phyloP scores from a whole-genome alignment of 2,888 invertebrate species.

The Diogma glabrata region DNA sequence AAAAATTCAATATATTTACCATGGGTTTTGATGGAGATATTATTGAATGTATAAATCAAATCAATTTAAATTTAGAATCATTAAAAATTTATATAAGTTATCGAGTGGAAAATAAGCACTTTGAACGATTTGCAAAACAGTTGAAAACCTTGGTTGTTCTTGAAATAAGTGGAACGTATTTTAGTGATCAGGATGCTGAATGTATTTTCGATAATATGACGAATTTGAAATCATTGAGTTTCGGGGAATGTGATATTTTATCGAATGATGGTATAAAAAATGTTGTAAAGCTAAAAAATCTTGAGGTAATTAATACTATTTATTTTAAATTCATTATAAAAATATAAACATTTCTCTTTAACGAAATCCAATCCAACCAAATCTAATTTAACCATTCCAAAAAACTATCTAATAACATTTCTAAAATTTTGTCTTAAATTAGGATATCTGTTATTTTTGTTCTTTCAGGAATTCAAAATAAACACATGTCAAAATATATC shows the following conservation, averaged over 20 bases:
- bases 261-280: not conserved
- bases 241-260: not conserved
- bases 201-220: constrained; percentile 2
- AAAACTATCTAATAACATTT: no score
- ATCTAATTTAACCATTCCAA: no score
- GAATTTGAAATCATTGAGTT: not conserved
- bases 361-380: no score
- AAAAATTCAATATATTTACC: not conserved
- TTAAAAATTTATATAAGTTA: constrained; percentile 1
- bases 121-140: not conserved
- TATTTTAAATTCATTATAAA: no score
- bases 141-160: not conserved
- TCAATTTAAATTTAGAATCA: not conserved
- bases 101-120: not conserved
- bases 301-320: no score
- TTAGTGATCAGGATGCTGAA: not conserved
- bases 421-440: no score
- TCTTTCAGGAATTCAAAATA: constrained; percentile 4
- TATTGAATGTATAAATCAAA: not conserved
- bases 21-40: not conserved
- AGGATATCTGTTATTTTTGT: no score
- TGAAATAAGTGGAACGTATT: not conserved
- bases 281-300: not conserved
- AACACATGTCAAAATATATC: constrained; percentile 1
- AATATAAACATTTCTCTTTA: no score